phyloP scores from a whole-genome alignment of 2,888 invertebrate species.

The Dermolepida albohirtum region DNA sequence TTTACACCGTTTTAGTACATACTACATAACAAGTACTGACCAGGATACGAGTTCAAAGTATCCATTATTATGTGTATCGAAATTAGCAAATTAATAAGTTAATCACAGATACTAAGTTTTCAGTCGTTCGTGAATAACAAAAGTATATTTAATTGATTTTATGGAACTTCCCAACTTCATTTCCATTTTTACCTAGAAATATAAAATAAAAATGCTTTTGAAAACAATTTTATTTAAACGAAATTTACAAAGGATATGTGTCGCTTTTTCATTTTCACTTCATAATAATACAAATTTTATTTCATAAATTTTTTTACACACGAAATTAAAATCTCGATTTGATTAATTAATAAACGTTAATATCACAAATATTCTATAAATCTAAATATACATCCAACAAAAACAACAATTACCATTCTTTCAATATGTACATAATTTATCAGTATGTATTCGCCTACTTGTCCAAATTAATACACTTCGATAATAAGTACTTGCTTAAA shows the following conservation, averaged over 20 bases:
- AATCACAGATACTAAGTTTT: too few species aligned
- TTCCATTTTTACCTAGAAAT: not conserved
- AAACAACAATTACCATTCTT: conserved; percentile 23
- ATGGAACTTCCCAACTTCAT: too few species aligned
- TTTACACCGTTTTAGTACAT: too few species aligned
- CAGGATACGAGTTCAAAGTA: too few species aligned
- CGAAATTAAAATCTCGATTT: conserved; percentile 32
- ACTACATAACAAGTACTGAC: too few species aligned
- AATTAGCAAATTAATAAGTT: too few species aligned
- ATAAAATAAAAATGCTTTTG: conserved; percentile 13
- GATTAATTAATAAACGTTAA: conserved; percentile 49
- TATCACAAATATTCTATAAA: conserved; percentile 56
- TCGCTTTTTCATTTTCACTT: conserved; percentile 35
- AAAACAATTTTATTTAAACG: conserved; percentile 48
- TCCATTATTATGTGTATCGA: too few species aligned
- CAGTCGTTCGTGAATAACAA: too few species aligned
- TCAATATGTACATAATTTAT: not conserved
- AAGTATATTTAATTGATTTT: too few species aligned
- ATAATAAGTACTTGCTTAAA: conserved; percentile 61
- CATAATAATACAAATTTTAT: conserved; percentile 46
- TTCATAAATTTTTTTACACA: conserved; percentile 37
- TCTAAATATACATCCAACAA: conserved; percentile 45
- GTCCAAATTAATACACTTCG: conserved; percentile 44
- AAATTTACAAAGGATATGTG: conserved; percentile 52
- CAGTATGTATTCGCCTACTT: conserved; percentile 18